phyloP scores from a whole-genome alignment of 2,888 invertebrate species.

The Phyto melanocephala region DNA sequence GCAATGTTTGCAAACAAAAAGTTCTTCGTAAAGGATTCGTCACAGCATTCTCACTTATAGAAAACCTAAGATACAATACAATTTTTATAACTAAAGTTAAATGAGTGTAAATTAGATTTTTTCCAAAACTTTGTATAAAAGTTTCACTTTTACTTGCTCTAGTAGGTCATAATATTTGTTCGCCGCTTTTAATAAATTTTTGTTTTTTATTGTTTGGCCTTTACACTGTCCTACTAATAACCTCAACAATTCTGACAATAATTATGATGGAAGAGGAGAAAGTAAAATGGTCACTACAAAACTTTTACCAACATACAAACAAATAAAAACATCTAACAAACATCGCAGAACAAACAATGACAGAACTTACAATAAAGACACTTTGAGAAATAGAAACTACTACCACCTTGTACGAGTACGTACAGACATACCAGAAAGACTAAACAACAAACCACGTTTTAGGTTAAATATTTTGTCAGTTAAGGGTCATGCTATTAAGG shows the following conservation, averaged over 20 bases:
- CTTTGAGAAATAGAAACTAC: not conserved
- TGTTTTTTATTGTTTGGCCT: not conserved
- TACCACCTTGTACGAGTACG: not conserved
- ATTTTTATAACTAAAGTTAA: too few species aligned
- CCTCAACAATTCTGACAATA: constrained; percentile 19
- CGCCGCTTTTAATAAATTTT: not conserved
- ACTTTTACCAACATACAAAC: not conserved
- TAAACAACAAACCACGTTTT: constrained; percentile 49
- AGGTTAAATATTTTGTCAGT: constrained; percentile 59
- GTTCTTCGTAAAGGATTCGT: too few species aligned
- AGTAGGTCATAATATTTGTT: not conserved
- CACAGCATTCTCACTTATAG: too few species aligned
- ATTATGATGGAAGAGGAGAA: constrained; percentile 32
- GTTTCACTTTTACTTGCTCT: constrained; percentile 36
- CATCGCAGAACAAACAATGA: not conserved
- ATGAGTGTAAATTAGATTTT: too few species aligned
- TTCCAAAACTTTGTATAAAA: not conserved
- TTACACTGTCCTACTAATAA: constrained; percentile 31
- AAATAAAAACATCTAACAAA: constrained; percentile 17
- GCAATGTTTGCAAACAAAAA: too few species aligned
- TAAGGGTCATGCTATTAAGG: constrained; percentile 66
- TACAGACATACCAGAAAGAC: not conserved
- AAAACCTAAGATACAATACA: too few species aligned
- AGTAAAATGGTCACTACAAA: constrained; percentile 25
- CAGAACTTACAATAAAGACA: not conserved